Base-by-base conservation (phyloP, 2,113 vertebrate species). In the Clupea harengus region DNA sequence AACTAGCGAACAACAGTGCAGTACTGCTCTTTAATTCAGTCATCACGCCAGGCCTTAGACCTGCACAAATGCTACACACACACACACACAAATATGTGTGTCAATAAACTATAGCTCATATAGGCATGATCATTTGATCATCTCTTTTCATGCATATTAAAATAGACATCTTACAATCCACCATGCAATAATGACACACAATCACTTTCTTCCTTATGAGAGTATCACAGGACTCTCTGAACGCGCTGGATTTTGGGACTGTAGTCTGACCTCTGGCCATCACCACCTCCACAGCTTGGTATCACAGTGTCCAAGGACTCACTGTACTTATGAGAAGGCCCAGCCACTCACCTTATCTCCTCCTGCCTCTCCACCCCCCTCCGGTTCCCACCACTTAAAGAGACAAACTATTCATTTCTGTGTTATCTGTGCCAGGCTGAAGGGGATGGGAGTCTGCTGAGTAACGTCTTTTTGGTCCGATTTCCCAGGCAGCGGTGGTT, bases 301-400 rank as follows among this genome's bases (percentile, higher is more conserved):
- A 54, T 84, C 84, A 78, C 81, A 44, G 89, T 88, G 89, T 88
- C 85, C 84, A 88, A 91, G 93, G 90, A 93, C 94, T 91, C 88
- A 83, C 86, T 93, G 94, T 95, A 94, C 94, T 89, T 87, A 90
- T 85, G 88, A 93, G 92, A 93, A 89, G 91, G 89, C 88, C 92
- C 89, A 84, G 45, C 83, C 57, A 18, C 86, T 87, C 82, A 45
- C 54, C 90, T 92, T 94, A 93, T 94, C 93, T 39, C 2, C 39
- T 39, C 39, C 39, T 39, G 39, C 39, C 39, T 86, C 78, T 54
- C 25, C 54, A 81, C 88, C 85, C 88, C 88, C 86, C 86, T 54
- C 86, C 82, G 80, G 84, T 46, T 86, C 86, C 87, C 87, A 86
- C 81, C 88, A 87, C 84, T 52, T 83, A 83, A 83, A 84, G 54